These are phyloP conservation scores for Halcyon senegalensis DNA, from an alignment of 2,113 vertebrate genomes.

Conservation along the genomic window DNA sequence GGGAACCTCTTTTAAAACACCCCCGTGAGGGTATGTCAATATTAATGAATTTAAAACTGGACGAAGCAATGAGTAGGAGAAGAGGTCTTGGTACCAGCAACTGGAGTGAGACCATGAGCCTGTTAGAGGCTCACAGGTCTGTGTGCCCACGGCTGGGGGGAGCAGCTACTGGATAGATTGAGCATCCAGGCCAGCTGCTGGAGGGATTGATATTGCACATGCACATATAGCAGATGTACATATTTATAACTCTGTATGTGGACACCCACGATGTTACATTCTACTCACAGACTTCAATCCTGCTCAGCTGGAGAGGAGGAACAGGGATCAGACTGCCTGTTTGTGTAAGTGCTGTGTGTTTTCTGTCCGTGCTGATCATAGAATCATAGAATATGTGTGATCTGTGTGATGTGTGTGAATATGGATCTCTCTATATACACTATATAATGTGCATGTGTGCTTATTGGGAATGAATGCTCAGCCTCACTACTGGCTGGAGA, in stretches of 20 bases:
- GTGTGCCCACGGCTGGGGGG: neutral
- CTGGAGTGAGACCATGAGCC: neutral
- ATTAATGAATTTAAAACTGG: neutral
- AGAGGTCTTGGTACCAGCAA: neutral
- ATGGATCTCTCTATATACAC: fast-evolving
- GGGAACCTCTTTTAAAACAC: too few relatives aligned
- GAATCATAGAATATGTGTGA: too few relatives aligned
- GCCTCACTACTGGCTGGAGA: neutral
- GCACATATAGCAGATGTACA: neutral
- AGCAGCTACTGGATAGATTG: neutral
- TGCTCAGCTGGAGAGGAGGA: neutral
- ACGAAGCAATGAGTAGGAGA: neutral
- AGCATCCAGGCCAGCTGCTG: neutral
- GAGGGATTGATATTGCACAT: neutral
- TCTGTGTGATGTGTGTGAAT: neutral
- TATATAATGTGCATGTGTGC: neutral
- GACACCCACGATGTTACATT: neutral
- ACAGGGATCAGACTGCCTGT: neutral
- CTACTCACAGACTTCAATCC: neutral
- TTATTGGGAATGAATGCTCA: neutral
- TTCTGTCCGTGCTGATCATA: fast-evolving
- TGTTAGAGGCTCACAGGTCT: neutral
- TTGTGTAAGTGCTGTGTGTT: neutral
- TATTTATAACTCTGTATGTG: neutral
- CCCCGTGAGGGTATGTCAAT: neutral